These are phyloP conservation scores for Cariama cristata DNA, from an alignment of 2,113 vertebrate genomes.

Conservation along the genomic window DNA sequence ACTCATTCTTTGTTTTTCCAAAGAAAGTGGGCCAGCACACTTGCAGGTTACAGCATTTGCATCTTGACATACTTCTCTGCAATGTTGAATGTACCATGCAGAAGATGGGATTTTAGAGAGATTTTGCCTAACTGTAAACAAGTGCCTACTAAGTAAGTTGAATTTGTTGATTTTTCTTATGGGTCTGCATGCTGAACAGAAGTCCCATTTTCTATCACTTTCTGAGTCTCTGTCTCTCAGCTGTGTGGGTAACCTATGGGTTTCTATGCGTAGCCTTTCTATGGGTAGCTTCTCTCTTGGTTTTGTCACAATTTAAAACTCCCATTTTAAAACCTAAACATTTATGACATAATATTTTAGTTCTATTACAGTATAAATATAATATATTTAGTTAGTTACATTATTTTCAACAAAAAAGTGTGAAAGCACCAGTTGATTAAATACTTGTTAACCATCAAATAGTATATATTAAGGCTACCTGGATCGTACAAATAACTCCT, in stretches of 20 bases:
- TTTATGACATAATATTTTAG: background rate
- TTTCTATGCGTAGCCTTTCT: background rate
- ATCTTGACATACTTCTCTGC: background rate
- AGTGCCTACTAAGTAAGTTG: background rate
- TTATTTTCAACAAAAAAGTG: background rate
- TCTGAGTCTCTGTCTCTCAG: background rate
- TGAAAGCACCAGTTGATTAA: background rate
- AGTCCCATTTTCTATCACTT: background rate
- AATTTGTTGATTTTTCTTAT: background rate
- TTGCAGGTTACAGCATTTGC: background rate
- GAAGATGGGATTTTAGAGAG: background rate
- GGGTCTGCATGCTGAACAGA: background rate
- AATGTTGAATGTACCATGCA: background rate
- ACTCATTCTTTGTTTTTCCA: background rate
- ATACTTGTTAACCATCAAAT: background rate
- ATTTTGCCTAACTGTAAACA: background rate
- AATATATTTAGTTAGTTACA: background rate
- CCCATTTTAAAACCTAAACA: background rate
- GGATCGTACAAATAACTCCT: background rate
- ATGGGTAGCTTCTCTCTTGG: background rate
- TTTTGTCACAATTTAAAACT: background rate
- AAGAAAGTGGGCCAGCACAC: background rate
- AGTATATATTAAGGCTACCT: background rate
- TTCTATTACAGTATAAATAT: background rate
- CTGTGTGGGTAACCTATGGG: background rate